These are phyloP conservation scores for Oscheius sp. DNA, from an alignment of 2,888 invertebrate species.

Conservation along the genomic window DNA sequence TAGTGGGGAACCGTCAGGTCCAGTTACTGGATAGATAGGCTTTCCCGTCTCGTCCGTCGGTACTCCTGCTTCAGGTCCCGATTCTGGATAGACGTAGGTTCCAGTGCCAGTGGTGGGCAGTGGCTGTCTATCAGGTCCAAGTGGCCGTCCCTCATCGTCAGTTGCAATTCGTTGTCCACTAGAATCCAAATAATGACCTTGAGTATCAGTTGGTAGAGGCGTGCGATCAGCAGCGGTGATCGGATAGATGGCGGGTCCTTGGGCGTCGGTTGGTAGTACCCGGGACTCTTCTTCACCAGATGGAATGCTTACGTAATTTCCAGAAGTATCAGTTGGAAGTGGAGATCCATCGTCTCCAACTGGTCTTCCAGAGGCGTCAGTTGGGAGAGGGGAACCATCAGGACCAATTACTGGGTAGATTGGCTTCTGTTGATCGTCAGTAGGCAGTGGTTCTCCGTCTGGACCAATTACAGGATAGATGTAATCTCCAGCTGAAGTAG, in stretches of 20 bases:
- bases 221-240: slow-evolving; percentile 45
- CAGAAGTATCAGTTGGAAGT: slow-evolving; percentile 42
- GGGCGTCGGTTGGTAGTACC: too few species aligned
- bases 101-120: slow-evolving; percentile 61
- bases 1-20: slow-evolving; percentile 53
- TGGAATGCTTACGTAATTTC: slow-evolving; percentile 44
- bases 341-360: slow-evolving; percentile 39
- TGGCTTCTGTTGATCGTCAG: slow-evolving; percentile 35
- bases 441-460: slow-evolving; percentile 52
- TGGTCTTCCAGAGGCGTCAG: slow-evolving; percentile 48
- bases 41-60: slow-evolving; percentile 51
- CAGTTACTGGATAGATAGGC: slow-evolving; percentile 55
- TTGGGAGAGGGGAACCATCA: slow-evolving; percentile 47
- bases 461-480: slow-evolving; percentile 61
- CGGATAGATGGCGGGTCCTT: slow-evolving; percentile 39
- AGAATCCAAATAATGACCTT: slow-evolving; percentile 50
- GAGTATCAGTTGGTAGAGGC: slow-evolving; percentile 37
- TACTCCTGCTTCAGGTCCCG: slow-evolving; percentile 56
- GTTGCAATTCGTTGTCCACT: slow-evolving; percentile 51
- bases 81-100: slow-evolving; percentile 62
- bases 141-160: slow-evolving; percentile 46
- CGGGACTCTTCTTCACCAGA: slow-evolving; percentile 25
- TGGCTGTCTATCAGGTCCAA: slow-evolving; percentile 60
- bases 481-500: slow-evolving; percentile 58
- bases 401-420: slow-evolving; percentile 46